Conservation (phyloP, 2,797 vertebrate genomes). For the Acanthurus tractus region DNA sequence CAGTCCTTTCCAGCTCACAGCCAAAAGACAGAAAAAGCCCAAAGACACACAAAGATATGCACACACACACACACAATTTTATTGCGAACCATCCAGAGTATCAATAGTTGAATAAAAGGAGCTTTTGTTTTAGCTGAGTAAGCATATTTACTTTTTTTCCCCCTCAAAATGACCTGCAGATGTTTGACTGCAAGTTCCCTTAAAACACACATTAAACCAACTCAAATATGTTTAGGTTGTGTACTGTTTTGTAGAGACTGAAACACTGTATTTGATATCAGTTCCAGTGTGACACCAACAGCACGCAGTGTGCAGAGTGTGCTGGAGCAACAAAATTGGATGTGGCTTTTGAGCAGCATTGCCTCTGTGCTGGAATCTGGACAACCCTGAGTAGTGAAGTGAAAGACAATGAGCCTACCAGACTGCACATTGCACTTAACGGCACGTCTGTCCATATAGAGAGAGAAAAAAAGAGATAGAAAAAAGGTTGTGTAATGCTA, state of each 20-base stretch:
- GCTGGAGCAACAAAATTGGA: conserved; percentile 18
- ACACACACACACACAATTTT: conserved; percentile 3
- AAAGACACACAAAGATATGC: conserved; percentile 52
- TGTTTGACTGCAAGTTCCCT: conserved; percentile 33
- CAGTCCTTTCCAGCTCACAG: conserved; percentile 69
- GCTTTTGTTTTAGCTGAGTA: conserved; percentile 61
- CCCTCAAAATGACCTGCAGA: conserved; percentile 7
- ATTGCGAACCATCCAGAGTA: conserved; percentile 44
- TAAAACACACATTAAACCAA: conserved; percentile 28
- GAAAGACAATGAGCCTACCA: background rate
- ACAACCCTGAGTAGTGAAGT: background rate
- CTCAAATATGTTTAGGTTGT: conserved; percentile 8
- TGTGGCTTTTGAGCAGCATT: conserved; percentile 16
- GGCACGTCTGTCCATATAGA: conserved; percentile 1
- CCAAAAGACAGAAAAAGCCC: conserved; percentile 64
- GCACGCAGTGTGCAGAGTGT: background rate
- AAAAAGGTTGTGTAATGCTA: conserved; percentile 41
- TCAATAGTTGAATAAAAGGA: conserved; percentile 23
- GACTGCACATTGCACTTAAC: conserved; percentile 20
- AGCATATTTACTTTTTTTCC: conserved; percentile 46
- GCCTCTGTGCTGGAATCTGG: conserved; percentile 10
- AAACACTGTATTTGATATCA: conserved; percentile 21
- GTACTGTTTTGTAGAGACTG: conserved; percentile 16
- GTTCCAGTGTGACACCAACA: conserved; percentile 14
- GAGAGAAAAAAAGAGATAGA: background rate